phyloP scores from a whole-genome alignment of 2,888 invertebrate genomes.

The Synergus japonicus region DNA sequence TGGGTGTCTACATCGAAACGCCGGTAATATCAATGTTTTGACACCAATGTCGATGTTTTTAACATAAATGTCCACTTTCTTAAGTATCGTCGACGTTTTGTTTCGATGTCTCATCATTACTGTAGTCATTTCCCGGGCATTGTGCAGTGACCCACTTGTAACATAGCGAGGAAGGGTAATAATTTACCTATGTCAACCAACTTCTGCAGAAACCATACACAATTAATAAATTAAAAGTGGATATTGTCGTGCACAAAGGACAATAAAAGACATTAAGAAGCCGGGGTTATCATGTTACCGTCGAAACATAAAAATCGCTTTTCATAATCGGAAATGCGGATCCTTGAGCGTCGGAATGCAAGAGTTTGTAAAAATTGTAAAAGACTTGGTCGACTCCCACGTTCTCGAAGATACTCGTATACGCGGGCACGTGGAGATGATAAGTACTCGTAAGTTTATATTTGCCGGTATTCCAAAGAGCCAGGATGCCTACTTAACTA shows the following conservation, averaged over 20 bases:
- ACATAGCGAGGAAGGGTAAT: too few species aligned
- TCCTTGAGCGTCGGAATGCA: slow-evolving; percentile 23
- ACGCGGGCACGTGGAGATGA: slow-evolving; percentile 50
- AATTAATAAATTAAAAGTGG: background rate
- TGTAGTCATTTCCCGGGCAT: background rate
- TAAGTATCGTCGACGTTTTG: too few species aligned
- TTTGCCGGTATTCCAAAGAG: slow-evolving; percentile 48
- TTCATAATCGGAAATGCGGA: background rate
- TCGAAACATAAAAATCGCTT: background rate
- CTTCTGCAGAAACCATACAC: background rate
- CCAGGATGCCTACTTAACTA: slow-evolving; percentile 55
- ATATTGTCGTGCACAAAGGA: background rate
- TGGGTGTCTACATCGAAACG: too few species aligned
- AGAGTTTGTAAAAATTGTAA: slow-evolving; percentile 45
- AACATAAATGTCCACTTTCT: too few species aligned
- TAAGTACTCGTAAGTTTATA: slow-evolving; percentile 44
- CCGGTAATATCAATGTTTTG: too few species aligned
- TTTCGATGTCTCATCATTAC: background rate
- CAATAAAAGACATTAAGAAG: background rate
- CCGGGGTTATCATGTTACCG: background rate
- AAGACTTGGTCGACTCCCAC: slow-evolving; percentile 53
- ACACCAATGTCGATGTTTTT: too few species aligned
- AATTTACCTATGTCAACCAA: background rate
- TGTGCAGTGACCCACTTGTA: too few species aligned
- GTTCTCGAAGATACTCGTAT: slow-evolving; percentile 44